Base-by-base conservation (phyloP, 2,113 vertebrate species). In the Hystrix cristata region DNA sequence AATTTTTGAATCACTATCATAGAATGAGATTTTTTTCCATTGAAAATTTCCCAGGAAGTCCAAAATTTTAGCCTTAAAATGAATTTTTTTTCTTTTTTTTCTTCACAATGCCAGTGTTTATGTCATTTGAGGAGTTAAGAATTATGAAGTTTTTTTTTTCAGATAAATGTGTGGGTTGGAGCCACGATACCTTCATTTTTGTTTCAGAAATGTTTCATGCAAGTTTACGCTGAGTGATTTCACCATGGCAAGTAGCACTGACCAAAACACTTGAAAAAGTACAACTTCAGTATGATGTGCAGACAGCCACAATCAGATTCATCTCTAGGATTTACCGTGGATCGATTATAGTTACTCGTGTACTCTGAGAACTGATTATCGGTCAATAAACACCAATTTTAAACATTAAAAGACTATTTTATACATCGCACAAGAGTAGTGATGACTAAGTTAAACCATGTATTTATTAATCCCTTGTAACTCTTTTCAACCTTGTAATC, bases 101-200 rank as follows among this genome's bases (percentile, higher is more conserved):
- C 38, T 62, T 2, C 38, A 81, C n/a, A 94, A 76, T 69, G 74
- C 43, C 48, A 5, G 23, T 38, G 1, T 62, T 29, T 43, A 74
- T 96, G 31, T 81, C 74, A n/a, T 60, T 91, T 91, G 10, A 1
- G 6, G 34, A 81, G 18, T 67, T 90, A 85, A 91, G 74, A 90
- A 69, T 57, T 62, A 34, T 90, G 23, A 80, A 43, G 1, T 9
- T 72, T 3, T 67, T 3, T 67, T 71, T 62, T 8, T 4, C 53
- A 91, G n/a, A 65, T 76, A 62, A 94, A 38, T 43, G 19, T 84
- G 2, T 21, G 7, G 43, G 0, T 34, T 64, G 23, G 4, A 90
- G 6, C 11, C 60, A 88, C 4, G 4, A 8, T 71, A 89, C 27
- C 29, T 53, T 78, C 34, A 80, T 88, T n/a, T 67, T 31, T 69